A percentile compares a stretch with the other conserved stretches of the same genome.
Conservation (phyloP, 2,888 invertebrate species). For the Eristalinus aeneus region DNA sequence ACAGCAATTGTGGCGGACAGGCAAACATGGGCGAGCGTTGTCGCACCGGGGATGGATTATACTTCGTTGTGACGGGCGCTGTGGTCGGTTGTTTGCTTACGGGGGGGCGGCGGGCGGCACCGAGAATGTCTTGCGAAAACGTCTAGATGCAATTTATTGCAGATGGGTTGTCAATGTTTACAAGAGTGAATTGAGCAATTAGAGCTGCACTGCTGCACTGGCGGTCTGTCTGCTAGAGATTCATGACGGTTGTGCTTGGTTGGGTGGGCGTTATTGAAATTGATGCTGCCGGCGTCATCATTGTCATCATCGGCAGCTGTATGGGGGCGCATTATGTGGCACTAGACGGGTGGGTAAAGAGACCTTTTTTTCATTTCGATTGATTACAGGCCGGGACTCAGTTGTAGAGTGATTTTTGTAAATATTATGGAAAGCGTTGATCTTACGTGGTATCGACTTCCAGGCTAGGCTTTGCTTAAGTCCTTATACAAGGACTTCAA, state of each 20-base stretch:
- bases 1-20: conserved; percentile 50
- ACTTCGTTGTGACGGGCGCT: neutral
- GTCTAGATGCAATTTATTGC: neutral
- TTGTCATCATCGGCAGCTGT: neutral
- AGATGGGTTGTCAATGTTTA: neutral
- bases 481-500: no score
- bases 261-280: neutral
- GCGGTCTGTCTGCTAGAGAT: neutral
- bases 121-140: neutral
- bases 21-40: conserved; percentile 19
- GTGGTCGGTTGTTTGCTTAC: neutral
- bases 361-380: no score
- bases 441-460: no score
- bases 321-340: neutral
- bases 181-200: conserved; percentile 6
- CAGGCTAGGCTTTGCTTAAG: no score
- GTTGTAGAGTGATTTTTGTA: no score
- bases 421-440: no score
- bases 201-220: conserved; percentile 2
- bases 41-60: neutral
- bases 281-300: neutral
- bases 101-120: neutral
- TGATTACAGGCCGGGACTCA: no score
- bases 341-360: neutral
- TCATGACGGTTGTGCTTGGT: neutral